These are phyloP conservation scores for Pseudococcus viburni DNA, from an alignment of 2,888 invertebrate species.

Conservation along the genomic window DNA sequence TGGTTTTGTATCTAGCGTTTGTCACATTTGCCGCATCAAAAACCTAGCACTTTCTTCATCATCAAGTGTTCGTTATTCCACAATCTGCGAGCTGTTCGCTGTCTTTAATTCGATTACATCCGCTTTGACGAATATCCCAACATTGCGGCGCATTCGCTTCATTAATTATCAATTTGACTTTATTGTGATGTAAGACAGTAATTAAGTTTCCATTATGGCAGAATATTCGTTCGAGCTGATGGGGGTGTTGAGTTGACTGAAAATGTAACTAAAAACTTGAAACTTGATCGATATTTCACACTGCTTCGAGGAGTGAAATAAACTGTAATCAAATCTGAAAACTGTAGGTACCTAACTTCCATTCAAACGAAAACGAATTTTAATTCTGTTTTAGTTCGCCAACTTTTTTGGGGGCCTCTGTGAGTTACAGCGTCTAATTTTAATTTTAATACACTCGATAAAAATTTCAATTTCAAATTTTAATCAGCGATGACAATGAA, in stretches of 20 bases:
- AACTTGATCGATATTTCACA: too few species aligned
- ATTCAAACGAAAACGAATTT: too few species aligned
- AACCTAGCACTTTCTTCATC: slow-evolving; percentile 38
- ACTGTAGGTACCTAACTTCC: neutral
- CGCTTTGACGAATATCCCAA: slow-evolving; percentile 54
- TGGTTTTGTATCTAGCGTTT: neutral
- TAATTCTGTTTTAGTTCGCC: too few species aligned
- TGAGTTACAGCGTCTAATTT: too few species aligned
- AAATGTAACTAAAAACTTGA: too few species aligned
- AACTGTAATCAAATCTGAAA: too few species aligned
- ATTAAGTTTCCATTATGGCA: slow-evolving; percentile 54
- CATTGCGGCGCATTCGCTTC: slow-evolving; percentile 47
- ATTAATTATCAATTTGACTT: slow-evolving; percentile 53
- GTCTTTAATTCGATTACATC: slow-evolving; percentile 54
- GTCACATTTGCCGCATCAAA: slow-evolving; percentile 3
- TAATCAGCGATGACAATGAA: too few species aligned
- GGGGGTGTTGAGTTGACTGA: too few species aligned
- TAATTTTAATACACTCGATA: too few species aligned
- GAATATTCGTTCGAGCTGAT: neutral
- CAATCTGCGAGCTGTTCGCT: slow-evolving; percentile 50
- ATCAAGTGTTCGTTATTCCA: slow-evolving; percentile 43
- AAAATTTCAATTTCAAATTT: too few species aligned
- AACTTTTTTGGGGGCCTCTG: too few species aligned
- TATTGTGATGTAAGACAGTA: slow-evolving; percentile 55
- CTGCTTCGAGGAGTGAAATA: too few species aligned